A percentile compares a stretch with the other conserved stretches of the same genome.
These are phyloP conservation scores for Ophion obscuratus DNA, from an alignment of 2,888 invertebrate genomes.

Conservation along the genomic window DNA sequence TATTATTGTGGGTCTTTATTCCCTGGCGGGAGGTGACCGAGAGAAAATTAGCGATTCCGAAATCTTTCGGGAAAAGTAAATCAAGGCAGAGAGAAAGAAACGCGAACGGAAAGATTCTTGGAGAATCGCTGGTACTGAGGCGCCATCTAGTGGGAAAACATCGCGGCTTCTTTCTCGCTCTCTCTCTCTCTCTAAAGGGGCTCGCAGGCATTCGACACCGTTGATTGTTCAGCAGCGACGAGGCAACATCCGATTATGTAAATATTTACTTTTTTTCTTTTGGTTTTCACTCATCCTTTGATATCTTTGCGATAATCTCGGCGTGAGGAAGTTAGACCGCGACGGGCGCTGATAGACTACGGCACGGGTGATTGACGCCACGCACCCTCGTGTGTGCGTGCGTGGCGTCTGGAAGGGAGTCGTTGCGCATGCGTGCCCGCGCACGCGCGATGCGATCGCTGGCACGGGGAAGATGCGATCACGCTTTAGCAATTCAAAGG, in stretches of 20 bases:
- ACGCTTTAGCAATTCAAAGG: neutral
- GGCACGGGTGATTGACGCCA: neutral
- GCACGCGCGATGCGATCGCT: neutral
- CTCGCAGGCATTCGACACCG: neutral
- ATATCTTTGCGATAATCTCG: constrained; percentile 2
- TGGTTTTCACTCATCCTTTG: neutral
- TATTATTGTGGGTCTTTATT: neutral
- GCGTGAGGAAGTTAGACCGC: neutral
- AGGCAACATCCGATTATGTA: constrained; percentile 45
- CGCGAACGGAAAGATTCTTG: neutral
- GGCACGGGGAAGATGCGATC: neutral
- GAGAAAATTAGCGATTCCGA: neutral
- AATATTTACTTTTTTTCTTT: constrained; percentile 31
- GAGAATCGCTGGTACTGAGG: neutral
- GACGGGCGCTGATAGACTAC: neutral
- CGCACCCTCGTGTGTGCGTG: neutral
- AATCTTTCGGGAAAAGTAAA: neutral
- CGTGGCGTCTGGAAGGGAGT: neutral
- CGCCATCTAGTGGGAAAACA: neutral
- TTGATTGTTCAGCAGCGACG: constrained; percentile 11
- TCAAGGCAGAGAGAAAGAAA: neutral
- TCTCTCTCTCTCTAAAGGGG: neutral
- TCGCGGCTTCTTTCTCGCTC: neutral
- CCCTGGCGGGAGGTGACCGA: neutral
- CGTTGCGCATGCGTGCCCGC: neutral